Percentiles rank a stretch among this genome's conserved stretches.
phyloP scores from a whole-genome alignment of 2,797 vertebrate genomes.

The Scyliorhinus canicula region DNA sequence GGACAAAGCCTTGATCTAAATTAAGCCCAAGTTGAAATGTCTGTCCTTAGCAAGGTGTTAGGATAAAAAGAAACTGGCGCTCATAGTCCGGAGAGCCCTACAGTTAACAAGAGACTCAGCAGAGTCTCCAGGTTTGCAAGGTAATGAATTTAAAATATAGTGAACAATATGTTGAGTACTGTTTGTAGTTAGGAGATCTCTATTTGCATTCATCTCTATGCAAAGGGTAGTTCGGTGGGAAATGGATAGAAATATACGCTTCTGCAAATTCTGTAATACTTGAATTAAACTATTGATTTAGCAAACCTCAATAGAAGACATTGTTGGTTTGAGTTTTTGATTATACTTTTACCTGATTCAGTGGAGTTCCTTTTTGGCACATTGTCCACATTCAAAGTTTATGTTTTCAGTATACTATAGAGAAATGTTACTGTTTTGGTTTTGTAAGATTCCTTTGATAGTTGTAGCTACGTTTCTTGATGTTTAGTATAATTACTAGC shows the following conservation, averaged over 20 bases:
- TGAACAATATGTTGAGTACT: background rate
- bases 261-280: background rate
- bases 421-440: background rate
- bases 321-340: background rate
- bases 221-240: background rate
- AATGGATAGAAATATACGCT: background rate
- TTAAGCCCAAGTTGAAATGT: constrained; percentile 36
- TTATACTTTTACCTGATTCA: background rate
- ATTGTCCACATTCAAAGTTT: background rate
- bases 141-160: constrained; percentile 30
- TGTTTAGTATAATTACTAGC: background rate
- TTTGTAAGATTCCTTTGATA: background rate
- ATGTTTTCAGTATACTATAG: background rate
- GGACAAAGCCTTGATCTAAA: constrained; percentile 40
- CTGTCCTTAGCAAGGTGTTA: constrained; percentile 23
- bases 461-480: background rate
- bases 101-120: background rate
- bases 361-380: background rate
- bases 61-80: background rate
- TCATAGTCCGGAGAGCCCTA: background rate
- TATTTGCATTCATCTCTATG: constrained; percentile 1
- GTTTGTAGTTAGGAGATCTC: background rate
- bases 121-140: background rate
- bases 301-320: background rate
- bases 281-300: background rate